Percentiles rank a stretch among this genome's conserved stretches.
phyloP scores from a whole-genome alignment of 2,797 vertebrate genomes.

The Peromyscus eremicus region DNA sequence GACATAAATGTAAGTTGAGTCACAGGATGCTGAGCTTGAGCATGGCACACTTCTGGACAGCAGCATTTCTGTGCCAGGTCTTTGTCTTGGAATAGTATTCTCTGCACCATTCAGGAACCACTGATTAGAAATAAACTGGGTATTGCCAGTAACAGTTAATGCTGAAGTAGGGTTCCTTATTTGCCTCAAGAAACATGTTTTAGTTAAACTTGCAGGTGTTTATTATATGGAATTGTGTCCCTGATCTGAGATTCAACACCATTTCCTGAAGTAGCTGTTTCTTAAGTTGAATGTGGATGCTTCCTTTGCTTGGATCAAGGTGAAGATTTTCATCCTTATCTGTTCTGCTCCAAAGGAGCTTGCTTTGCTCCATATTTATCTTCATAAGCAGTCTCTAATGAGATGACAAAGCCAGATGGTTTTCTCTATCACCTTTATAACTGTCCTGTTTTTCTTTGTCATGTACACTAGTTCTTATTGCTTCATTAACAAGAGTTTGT shows the following conservation, averaged over 20 bases:
- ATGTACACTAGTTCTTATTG: neutral
- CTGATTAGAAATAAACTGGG: neutral
- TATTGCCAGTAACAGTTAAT: constrained; percentile 1
- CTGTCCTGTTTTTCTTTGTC: neutral
- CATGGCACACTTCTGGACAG: neutral
- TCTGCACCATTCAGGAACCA: neutral
- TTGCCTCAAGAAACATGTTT: neutral
- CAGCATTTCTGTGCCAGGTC: neutral
- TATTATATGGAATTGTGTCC: neutral
- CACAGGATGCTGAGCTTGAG: constrained; percentile 38
- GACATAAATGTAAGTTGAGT: constrained; percentile 92
- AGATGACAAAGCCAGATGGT: neutral
- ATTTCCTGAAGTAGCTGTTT: neutral
- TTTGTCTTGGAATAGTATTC: neutral
- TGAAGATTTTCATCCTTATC: neutral
- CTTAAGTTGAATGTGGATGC: neutral
- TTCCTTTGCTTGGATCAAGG: neutral
- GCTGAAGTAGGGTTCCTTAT: neutral
- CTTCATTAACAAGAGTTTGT: neutral
- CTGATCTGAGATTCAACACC: neutral
- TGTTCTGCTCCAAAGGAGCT: neutral
- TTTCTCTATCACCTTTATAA: neutral
- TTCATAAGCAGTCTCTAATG: neutral
- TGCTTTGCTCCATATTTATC: neutral
- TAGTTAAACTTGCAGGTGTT: neutral